Conservation (phyloP, 2,888 invertebrate species). For the Dioctria linearis region DNA sequence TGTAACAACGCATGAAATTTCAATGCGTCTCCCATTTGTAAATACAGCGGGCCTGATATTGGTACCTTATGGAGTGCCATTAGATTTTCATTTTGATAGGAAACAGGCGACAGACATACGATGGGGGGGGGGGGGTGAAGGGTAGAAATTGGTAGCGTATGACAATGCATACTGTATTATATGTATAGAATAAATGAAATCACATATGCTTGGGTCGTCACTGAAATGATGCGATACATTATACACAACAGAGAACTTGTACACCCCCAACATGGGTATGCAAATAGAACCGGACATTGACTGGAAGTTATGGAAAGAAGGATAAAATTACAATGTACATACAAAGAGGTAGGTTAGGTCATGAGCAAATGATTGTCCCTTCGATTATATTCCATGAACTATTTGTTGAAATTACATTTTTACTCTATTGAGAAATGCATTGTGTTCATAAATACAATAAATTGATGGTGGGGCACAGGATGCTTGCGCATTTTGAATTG, state of each 20-base stretch:
- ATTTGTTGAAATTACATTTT: too few relatives aligned
- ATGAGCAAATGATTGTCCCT: too few relatives aligned
- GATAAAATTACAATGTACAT: constrained; percentile 32
- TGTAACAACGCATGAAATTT: constrained; percentile 34
- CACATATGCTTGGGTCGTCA: constrained; percentile 8
- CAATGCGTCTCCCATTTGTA: constrained; percentile 20
- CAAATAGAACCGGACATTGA: neutral
- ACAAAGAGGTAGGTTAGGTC: too few relatives aligned
- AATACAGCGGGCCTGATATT: constrained; percentile 18
- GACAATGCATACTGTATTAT: too few relatives aligned
- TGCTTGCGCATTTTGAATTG: too few relatives aligned
- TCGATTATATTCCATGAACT: too few relatives aligned
- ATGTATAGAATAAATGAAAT: neutral
- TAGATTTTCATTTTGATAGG: neutral
- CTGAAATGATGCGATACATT: neutral
- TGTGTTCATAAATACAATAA: too few relatives aligned
- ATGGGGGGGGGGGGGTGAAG: neutral
- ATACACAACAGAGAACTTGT: neutral
- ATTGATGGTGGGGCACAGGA: too few relatives aligned
- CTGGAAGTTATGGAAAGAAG: constrained; percentile 24
- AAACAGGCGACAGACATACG: too few relatives aligned
- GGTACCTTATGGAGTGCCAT: constrained; percentile 14
- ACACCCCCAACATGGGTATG: constrained; percentile 7
- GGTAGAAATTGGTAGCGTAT: neutral
- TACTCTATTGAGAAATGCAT: too few relatives aligned